Conservation (phyloP, 2,797 vertebrate species). For the Malacoctenus gilli region DNA sequence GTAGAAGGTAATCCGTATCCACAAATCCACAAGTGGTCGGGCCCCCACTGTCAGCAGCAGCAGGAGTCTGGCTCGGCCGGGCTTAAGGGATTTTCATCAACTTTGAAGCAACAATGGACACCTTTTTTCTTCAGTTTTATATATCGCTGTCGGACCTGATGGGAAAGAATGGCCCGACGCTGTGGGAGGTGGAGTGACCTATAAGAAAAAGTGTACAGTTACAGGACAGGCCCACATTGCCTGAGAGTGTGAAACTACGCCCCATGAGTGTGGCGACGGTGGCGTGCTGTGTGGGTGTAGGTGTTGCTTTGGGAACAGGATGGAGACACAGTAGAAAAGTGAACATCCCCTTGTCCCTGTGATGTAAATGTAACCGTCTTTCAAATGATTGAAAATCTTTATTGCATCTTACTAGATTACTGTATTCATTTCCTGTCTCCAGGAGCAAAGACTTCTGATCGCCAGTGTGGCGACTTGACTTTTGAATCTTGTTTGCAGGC, state of each 20-base stretch:
- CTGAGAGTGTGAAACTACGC: slow-evolving; percentile 22
- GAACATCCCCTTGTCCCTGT: slow-evolving; percentile 19
- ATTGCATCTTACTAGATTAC: too few relatives aligned
- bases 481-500: too few relatives aligned
- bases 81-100: slow-evolving; percentile 51
- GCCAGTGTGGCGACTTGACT: too few relatives aligned
- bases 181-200: slow-evolving; percentile 18
- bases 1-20: slow-evolving; percentile 16
- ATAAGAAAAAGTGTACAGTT: slow-evolving; percentile 29
- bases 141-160: slow-evolving; percentile 30
- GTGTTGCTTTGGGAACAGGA: slow-evolving; percentile 44
- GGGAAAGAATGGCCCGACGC: slow-evolving; percentile 17
- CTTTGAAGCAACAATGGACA: slow-evolving; percentile 47
- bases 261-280: slow-evolving; percentile 21
- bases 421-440: too few relatives aligned
- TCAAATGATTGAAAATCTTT: too few relatives aligned
- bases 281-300: slow-evolving; percentile 48
- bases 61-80: slow-evolving; percentile 21
- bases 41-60: slow-evolving; percentile 19
- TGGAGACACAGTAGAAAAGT: slow-evolving; percentile 27
- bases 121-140: slow-evolving; percentile 37
- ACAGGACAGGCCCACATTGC: slow-evolving; percentile 19
- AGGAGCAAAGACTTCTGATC: too few relatives aligned
- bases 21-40: slow-evolving; percentile 6
- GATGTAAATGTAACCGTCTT: slow-evolving; percentile 37